Percentiles rank a stretch among this genome's conserved stretches.
Conservation (phyloP, 2,888 invertebrate species). For the Seira sanloemensis region DNA sequence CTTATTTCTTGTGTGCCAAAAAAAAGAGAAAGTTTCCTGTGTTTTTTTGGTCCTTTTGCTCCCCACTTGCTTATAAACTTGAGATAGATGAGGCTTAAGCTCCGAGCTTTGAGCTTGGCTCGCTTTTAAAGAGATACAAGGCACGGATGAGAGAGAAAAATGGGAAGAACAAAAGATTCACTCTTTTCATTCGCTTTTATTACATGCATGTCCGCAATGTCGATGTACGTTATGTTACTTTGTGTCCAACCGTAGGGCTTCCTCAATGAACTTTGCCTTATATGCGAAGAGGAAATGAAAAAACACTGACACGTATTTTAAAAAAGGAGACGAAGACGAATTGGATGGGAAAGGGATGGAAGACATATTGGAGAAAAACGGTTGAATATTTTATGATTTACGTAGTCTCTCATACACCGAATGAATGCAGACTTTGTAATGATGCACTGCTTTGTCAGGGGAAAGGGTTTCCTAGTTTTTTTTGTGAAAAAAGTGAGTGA, state of each 20-base stretch:
- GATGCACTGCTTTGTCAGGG: conserved; percentile 36
- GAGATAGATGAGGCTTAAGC: background rate
- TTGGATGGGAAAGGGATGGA: conserved; percentile 22
- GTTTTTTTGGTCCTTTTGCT: background rate
- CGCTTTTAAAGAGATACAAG: background rate
- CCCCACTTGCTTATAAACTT: conserved; percentile 1
- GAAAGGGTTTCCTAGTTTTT: background rate
- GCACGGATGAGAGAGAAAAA: background rate
- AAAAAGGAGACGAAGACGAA: conserved; percentile 20
- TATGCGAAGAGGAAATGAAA: conserved; percentile 18
- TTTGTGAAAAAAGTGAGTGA: background rate
- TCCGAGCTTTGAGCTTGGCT: background rate
- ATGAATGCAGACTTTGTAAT: conserved; percentile 39
- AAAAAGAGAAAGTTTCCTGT: background rate
- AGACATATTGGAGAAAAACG: conserved; percentile 47
- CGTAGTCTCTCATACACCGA: too few relatives aligned
- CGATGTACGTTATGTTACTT: too few relatives aligned
- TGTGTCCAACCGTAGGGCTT: conserved; percentile 51
- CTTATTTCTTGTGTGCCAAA: background rate
- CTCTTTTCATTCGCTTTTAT: conserved; percentile 23
- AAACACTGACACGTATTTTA: conserved; percentile 7
- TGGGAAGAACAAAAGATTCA: conserved; percentile 30
- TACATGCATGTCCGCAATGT: conserved; percentile 11
- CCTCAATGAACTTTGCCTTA: conserved; percentile 16
- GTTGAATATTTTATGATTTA: conserved; percentile 63